Percentiles rank a stretch among this genome's conserved stretches.
Conservation (phyloP, 2,888 invertebrate genomes). For the Mesorhabditis sp. region DNA sequence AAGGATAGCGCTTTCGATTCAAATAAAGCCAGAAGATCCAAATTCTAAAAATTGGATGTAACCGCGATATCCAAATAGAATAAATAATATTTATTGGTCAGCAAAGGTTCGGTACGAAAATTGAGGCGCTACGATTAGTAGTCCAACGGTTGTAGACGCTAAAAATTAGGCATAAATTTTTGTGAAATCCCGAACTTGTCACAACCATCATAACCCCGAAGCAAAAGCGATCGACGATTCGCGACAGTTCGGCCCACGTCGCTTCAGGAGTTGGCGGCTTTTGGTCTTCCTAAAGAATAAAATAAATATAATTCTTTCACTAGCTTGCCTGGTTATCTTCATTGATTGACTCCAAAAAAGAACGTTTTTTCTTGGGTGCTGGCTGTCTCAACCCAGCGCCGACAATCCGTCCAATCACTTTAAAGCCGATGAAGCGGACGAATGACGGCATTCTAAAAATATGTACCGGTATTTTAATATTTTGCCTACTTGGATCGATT, state of each 20-base stretch:
- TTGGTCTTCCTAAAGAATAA: conserved; percentile 18
- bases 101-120: neutral
- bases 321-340: neutral
- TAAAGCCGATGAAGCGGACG: conserved; percentile 58
- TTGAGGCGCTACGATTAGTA: neutral
- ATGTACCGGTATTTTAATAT: neutral
- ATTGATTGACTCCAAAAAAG: neutral
- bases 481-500: conserved; percentile 39
- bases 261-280: conserved; percentile 21
- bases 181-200: conserved; percentile 14
- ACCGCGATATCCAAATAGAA: too few relatives aligned
- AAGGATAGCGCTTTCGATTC: too few relatives aligned
- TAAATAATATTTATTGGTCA: neutral
- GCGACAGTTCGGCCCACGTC: conserved; percentile 34
- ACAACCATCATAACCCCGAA: conserved; percentile 28
- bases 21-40: too few relatives aligned
- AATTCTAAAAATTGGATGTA: too few relatives aligned
- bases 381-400: conserved; percentile 42
- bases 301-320: neutral
- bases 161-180: neutral
- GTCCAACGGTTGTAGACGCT: neutral
- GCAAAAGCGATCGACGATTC: conserved; percentile 41
- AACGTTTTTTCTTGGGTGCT: conserved; percentile 3
- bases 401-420: conserved; percentile 57
- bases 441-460: conserved; percentile 57